phyloP scores from a whole-genome alignment of 2,888 invertebrate species.

The Plutella xylostella region DNA sequence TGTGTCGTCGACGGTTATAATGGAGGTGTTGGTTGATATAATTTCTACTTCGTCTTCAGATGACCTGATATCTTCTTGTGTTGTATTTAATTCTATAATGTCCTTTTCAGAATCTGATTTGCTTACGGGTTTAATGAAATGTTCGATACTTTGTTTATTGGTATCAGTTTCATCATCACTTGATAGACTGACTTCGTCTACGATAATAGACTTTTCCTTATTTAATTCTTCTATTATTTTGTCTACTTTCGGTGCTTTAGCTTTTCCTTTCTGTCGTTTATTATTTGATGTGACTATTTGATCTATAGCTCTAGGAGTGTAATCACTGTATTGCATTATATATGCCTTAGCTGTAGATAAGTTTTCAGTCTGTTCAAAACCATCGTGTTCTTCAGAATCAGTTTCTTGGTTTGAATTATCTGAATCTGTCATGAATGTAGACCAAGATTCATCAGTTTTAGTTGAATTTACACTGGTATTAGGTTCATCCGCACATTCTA shows the following conservation, averaged over 20 bases:
- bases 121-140: background rate
- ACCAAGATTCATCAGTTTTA: slow-evolving; percentile 59
- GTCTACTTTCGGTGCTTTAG: slow-evolving; percentile 30
- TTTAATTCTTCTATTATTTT: slow-evolving; percentile 47
- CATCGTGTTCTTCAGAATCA: slow-evolving; percentile 58
- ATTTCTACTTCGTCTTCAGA: background rate
- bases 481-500: slow-evolving; percentile 50
- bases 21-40: slow-evolving; percentile 1
- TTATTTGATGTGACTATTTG: slow-evolving; percentile 54
- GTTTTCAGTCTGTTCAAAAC: slow-evolving; percentile 43
- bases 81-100: background rate
- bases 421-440: slow-evolving; percentile 46
- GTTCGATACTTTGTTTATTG: background rate
- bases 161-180: slow-evolving; percentile 42
- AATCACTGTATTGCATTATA: slow-evolving; percentile 81
- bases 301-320: slow-evolving; percentile 77
- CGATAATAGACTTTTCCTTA: slow-evolving; percentile 42
- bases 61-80: background rate
- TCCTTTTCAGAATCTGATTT: background rate
- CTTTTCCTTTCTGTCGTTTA: slow-evolving; percentile 27
- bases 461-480: slow-evolving; percentile 34
- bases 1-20: slow-evolving; percentile 35
- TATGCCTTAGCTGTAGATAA: slow-evolving; percentile 75
- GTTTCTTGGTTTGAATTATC: slow-evolving; percentile 35
- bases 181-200: slow-evolving; percentile 40